A percentile compares a stretch with the other conserved stretches of the same genome.
phyloP scores from a whole-genome alignment of 2,888 invertebrate species.

The Drosophila infuscata region DNA sequence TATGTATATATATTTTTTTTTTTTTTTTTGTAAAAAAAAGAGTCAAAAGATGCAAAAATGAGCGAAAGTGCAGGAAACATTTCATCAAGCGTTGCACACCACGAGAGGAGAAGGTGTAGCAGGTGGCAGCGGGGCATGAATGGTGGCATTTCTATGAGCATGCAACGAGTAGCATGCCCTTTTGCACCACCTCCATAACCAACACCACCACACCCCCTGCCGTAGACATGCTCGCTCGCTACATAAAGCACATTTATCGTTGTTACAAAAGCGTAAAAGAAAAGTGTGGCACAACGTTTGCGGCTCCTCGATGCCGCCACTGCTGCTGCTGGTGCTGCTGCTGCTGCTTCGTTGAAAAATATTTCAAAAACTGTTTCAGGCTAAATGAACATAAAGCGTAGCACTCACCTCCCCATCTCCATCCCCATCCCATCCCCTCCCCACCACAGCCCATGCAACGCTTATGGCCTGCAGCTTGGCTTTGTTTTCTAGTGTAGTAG shows the following conservation, averaged over 20 bases:
- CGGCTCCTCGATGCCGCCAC: not conserved
- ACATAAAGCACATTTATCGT: constrained; percentile 81
- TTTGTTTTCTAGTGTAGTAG: constrained; percentile 60
- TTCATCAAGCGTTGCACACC: constrained; percentile 66
- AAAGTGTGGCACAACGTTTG: constrained; percentile 67
- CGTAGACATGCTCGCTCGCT: constrained; percentile 51
- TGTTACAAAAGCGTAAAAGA: constrained; percentile 81
- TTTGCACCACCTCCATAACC: constrained; percentile 8
- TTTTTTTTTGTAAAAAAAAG: constrained; percentile 32
- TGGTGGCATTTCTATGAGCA: constrained; percentile 31
- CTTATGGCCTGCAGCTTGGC: constrained; percentile 58
- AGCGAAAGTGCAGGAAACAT: constrained; percentile 76
- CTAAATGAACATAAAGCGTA: constrained; percentile 78
- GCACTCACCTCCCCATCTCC: not conserved
- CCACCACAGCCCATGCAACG: not conserved
- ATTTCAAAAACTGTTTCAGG: constrained; percentile 79
- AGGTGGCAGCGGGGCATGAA: not conserved
- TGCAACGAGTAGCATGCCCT: constrained; percentile 26
- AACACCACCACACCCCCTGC: not conserved
- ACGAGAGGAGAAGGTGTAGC: not conserved
- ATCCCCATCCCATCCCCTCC: too few species aligned
- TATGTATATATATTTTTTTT: too few species aligned
- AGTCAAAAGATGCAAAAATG: constrained; percentile 57
- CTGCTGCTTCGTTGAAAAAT: constrained; percentile 59
- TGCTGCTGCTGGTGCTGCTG: not conserved